Conservation (phyloP, 2,113 vertebrate genomes). For the Steatornis caripensis region DNA sequence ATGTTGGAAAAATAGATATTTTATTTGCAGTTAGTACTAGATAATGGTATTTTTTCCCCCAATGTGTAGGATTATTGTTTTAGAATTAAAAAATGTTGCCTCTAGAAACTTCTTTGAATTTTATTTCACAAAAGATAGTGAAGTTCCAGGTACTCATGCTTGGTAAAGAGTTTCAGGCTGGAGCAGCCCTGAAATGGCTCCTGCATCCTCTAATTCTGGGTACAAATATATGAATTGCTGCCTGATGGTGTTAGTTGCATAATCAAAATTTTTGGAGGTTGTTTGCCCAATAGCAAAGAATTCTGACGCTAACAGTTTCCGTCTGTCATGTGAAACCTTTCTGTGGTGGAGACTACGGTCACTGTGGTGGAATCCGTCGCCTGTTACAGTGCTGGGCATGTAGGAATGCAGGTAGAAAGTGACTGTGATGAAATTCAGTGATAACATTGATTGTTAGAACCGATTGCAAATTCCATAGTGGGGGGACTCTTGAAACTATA, state of each 20-base stretch:
- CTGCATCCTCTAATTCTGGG: not conserved
- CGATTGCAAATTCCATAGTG: not conserved
- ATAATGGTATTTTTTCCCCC: not conserved
- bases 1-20: not conserved
- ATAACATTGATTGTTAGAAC: not conserved
- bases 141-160: not conserved
- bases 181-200: not conserved
- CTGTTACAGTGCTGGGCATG: not conserved
- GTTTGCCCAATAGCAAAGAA: not conserved
- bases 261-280: not conserved
- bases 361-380: not conserved
- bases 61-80: not conserved
- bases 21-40: not conserved
- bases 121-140: not conserved
- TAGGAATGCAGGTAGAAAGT: not conserved
- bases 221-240: not conserved
- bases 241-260: not conserved
- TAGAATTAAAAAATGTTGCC: not conserved
- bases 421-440: not conserved
- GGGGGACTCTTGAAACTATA: not conserved
- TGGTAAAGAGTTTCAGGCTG: not conserved
- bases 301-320: not conserved
- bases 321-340: not conserved
- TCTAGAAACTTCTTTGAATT: not conserved
- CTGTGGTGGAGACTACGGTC: not conserved